These are phyloP conservation scores for Lucinisca nassula DNA, from an alignment of 2,888 invertebrate species.

Conservation along the genomic window DNA sequence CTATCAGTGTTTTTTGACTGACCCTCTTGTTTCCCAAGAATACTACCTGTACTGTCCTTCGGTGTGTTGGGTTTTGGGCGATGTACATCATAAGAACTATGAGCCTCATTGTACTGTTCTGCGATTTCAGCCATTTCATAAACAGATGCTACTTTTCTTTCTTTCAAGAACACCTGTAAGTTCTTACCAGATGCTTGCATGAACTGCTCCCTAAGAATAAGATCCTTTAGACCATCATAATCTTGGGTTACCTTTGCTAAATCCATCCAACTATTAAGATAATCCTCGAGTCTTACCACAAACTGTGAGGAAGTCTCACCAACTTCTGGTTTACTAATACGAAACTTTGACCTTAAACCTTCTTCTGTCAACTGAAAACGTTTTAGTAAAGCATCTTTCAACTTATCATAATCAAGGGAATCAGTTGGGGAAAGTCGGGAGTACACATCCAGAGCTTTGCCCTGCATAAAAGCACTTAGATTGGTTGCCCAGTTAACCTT, in stretches of 20 bases:
- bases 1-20: not conserved
- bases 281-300: constrained; percentile 22
- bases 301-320: constrained; percentile 35
- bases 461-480: constrained; percentile 27
- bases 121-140: not conserved
- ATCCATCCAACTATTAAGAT: constrained; percentile 37
- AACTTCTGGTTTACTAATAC: constrained; percentile 28
- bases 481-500: constrained; percentile 3
- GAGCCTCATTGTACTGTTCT: not conserved
- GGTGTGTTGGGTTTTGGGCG: not conserved
- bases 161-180: constrained; percentile 29
- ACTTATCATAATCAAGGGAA: constrained; percentile 15
- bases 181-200: constrained; percentile 7
- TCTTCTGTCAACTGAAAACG: constrained; percentile 37
- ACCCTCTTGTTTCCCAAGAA: not conserved
- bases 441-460: constrained; percentile 42
- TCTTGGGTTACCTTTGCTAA: constrained; percentile 18
- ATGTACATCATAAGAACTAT: not conserved
- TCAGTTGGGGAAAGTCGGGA: constrained; percentile 13
- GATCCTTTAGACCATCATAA: constrained; percentile 27
- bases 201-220: constrained; percentile 40
- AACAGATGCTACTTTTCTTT: constrained; percentile 5
- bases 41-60: not conserved
- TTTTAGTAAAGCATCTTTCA: constrained; percentile 18
- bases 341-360: constrained; percentile 31